Base-by-base conservation (phyloP, 2,113 vertebrate genomes). In the Procapra przewalskii region DNA sequence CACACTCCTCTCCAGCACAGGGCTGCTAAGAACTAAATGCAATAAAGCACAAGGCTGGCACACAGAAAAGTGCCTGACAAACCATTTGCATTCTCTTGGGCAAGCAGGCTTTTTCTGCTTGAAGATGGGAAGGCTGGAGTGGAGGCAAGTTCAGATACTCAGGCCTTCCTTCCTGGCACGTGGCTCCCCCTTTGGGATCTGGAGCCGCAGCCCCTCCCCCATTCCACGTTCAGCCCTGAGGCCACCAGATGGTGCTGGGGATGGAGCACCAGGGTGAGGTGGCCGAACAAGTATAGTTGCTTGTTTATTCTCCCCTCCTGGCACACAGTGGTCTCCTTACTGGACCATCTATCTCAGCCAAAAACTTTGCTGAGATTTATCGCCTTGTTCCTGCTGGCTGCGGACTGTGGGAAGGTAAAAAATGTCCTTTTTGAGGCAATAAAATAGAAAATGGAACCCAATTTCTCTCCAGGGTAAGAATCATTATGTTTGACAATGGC, bases 401-500 rank as follows among this genome's bases (percentile, higher is more conserved):
- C 91, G 71, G 98, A 94, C 96, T 88, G 94, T 92, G 96, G 93
- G 97, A 96, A 99, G 97, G 97, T 98, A 99, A 99, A 99, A 99
- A 98, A 98, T 98, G 98, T 98, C 98, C 97, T 98, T 99, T 99
- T 98, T 95, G 96, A 97, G 98, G 98, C 98, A 98, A 98, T 99
- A 99, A 99, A 99, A 98, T 96, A 98, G 95, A 98, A 99, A 99
- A 98, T 57, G 96, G 98, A 97, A 95, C 98, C 97, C 98, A 98
- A 98, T 99, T 99, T 98, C 98, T 98, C 98, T 99, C 98, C 97
- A 98, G 98, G 98, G 98, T 94, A 98, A 98, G 98, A 99, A 98
- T 98, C 98, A 98, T 99, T 98, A 95, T 97, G 98, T 98, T 98
- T 98, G 98, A 99, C 98, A 98, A 94, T 82, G 81, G 97, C 96